phyloP scores from a whole-genome alignment of 2,888 invertebrate genomes.

The Gari tellinella region DNA sequence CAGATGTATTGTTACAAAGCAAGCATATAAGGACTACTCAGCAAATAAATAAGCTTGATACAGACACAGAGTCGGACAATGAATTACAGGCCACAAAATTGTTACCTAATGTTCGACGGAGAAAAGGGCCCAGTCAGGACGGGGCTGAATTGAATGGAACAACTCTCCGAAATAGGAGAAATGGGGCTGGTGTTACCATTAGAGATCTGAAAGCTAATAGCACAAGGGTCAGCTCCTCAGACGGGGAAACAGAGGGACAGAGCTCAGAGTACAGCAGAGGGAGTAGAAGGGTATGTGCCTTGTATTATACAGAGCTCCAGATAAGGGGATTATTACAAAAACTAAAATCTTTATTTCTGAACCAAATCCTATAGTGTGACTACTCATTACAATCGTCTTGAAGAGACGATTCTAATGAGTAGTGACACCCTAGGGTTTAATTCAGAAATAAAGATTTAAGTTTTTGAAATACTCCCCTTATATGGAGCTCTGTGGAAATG shows the following conservation, averaged over 20 bases:
- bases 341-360: too few relatives aligned
- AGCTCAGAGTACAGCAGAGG: conserved; percentile 47
- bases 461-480: too few relatives aligned
- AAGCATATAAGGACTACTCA: conserved; percentile 21
- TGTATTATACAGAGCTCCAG: too few relatives aligned
- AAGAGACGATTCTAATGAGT: too few relatives aligned
- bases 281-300: conserved; percentile 48
- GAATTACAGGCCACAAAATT: conserved; percentile 41
- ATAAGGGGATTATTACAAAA: too few relatives aligned
- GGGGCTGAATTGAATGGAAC: conserved; percentile 22
- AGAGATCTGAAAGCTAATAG: conserved; percentile 57
- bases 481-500: too few relatives aligned
- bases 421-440: too few relatives aligned
- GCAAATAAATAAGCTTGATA: conserved; percentile 13
- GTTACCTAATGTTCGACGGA: conserved; percentile 49
- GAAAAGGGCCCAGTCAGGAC: conserved; percentile 40
- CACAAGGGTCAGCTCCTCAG: conserved; percentile 69
- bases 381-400: too few relatives aligned
- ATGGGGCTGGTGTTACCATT: conserved; percentile 3
- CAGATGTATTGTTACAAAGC: conserved; percentile 45
- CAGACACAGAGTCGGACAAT: conserved; percentile 61
- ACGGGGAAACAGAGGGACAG: conserved; percentile 66
- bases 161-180: conserved; percentile 39
- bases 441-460: too few relatives aligned
- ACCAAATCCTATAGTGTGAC: too few relatives aligned